Evolutionary conservation across 2,888 invertebrate genomes (phyloP).

Genomic region (Dryadula phaetusa): DNA sequence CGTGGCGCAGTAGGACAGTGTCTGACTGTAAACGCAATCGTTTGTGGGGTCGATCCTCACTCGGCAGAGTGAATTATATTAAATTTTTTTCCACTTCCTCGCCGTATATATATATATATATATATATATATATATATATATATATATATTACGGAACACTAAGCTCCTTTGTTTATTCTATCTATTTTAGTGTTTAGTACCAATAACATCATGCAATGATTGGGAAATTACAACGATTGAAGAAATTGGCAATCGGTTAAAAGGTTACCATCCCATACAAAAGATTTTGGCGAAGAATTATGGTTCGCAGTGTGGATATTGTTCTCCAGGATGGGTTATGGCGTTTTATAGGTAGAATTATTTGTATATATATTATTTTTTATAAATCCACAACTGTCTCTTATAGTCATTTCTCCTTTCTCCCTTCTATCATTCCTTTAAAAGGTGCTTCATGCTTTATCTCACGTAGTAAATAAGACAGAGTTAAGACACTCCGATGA

Average conservation of each 20-base stretch:
- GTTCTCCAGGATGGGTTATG: conserved; percentile 91
- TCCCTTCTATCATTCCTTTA: too few relatives aligned
- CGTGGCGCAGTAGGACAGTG: too few relatives aligned
- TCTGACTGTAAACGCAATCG: too few relatives aligned
- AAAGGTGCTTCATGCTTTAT: too few relatives aligned
- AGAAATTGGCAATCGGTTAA: conserved; percentile 85
- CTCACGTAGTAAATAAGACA: too few relatives aligned
- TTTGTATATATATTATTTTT: neutral
- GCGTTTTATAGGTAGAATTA: conserved; percentile 84
- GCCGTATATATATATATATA: conserved; percentile 38
- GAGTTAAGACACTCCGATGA: too few relatives aligned
- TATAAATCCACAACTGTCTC: too few relatives aligned
- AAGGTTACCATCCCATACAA: conserved; percentile 87
- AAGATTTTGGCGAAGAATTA: conserved; percentile 83
- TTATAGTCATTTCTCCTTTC: too few relatives aligned
- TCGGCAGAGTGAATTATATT: too few relatives aligned
- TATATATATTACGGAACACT: conserved; percentile 37
- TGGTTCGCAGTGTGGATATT: conserved; percentile 89
- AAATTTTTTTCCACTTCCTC: too few relatives aligned
- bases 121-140: neutral
- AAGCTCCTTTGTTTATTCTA: too few relatives aligned
- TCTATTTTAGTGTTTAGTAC: conserved; percentile 81
- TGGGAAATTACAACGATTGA: conserved; percentile 88
- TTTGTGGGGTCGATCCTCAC: too few relatives aligned
- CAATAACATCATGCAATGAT: conserved; percentile 85